Evolutionary conservation across 2,113 vertebrate species (phyloP).

Genomic region (Chlamydotis undulata): DNA sequence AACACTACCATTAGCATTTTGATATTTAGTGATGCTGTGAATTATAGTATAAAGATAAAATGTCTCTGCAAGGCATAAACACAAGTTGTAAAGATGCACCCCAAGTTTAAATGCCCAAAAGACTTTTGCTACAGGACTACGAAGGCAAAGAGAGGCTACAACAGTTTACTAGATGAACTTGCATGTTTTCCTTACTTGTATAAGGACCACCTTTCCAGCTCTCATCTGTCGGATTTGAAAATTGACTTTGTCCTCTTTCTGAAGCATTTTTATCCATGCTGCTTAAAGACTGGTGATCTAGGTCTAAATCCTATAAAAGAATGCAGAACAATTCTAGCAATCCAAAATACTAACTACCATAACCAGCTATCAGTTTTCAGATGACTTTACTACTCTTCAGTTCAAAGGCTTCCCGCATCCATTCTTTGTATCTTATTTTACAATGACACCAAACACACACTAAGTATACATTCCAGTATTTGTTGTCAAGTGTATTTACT

Average conservation of each 20-base stretch:
- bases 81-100: background rate
- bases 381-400: background rate
- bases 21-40: background rate
- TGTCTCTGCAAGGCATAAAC: background rate
- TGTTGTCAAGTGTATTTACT: background rate
- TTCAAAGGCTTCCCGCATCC: background rate
- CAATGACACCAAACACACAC: background rate
- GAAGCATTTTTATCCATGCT: conserved; percentile 93
- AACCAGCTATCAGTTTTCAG: background rate
- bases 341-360: background rate
- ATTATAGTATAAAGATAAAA: background rate
- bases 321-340: background rate
- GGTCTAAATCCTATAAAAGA: conserved; percentile 86
- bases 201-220: conserved; percentile 90
- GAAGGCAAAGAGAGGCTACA: background rate
- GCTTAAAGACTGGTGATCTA: conserved; percentile 93
- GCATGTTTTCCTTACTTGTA: conserved; percentile 72
- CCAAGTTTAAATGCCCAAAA: background rate
- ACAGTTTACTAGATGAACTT: background rate
- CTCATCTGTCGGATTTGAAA: conserved; percentile 93
- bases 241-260: conserved; percentile 93
- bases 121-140: background rate
- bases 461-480: background rate
- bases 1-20: background rate
- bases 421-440: background rate